Base-by-base conservation (phyloP, 92 coral and sea anemone genomes). In the Porites lobata region DNA sequence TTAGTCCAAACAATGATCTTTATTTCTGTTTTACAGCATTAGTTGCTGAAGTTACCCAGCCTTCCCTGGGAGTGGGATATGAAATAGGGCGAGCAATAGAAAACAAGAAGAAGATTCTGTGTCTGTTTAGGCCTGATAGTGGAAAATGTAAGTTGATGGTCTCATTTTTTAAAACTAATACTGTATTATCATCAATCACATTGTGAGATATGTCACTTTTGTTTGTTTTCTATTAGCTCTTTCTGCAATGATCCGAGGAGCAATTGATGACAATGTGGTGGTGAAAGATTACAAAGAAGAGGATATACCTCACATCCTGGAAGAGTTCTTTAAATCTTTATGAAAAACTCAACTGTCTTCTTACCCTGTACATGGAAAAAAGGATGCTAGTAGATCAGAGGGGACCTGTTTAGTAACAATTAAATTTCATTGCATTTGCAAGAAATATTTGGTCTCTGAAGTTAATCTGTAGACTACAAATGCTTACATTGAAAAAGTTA, bases 41-140 rank as follows among this genome's bases (percentile, higher is more conserved):
- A n/a, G 94, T 98, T 83, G 99, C 99, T 22, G 99, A 98, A 69
- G 99, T 98, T 8, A 98, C 99, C 1, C 98, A 95, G 75, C 96
- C 99, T 54, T 98, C 99, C 18, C 76, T 98, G 19, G 99, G 99
- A 29, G 99, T 98, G 38, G 99, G 99, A 0, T 98, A 94, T 86
- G 99, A 98, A 88, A 89, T 98, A 80, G 99, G 98, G 20, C 83
- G 97, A 88, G 99, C 99, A 69, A 52, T 92, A 21, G 99, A 95
- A 61, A 92, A 94, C n/a, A 92, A 92, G 11, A 98, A 94, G 75
- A 94, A 76, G 84, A 91, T 98, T 75, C 92, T 98, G 17, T 98
- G 98, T 73, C 95, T 98, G 18, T 98, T 96, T 32, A 88, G 99
- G 80, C 99, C 99, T 66, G 94, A 91, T 38, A 90, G 94, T 17